phyloP scores from a whole-genome alignment of 2,888 invertebrate species.

The Oligia strigilis region DNA sequence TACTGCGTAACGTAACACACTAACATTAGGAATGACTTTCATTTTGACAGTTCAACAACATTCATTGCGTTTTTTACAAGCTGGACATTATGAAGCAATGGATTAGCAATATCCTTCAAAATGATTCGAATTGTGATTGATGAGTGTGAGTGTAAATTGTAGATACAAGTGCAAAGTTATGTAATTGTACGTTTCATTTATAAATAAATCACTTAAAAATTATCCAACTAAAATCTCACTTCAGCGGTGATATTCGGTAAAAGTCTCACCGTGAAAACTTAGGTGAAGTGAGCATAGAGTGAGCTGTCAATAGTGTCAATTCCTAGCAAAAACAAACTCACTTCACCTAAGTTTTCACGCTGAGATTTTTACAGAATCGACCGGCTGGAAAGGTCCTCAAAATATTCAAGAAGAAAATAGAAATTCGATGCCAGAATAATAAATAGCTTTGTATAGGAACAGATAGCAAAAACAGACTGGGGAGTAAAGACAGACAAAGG shows the following conservation, averaged over 20 bases:
- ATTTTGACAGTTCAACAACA: too few relatives aligned
- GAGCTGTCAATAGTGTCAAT: too few relatives aligned
- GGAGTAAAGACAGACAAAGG: conserved; percentile 62
- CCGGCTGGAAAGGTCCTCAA: conserved; percentile 13
- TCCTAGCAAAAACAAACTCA: neutral
- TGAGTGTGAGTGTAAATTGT: neutral
- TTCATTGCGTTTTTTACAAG: too few relatives aligned
- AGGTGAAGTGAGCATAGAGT: too few relatives aligned
- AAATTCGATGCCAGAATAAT: conserved; percentile 47
- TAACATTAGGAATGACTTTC: too few relatives aligned
- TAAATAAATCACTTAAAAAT: neutral
- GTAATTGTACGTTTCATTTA: neutral
- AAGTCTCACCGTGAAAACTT: too few relatives aligned
- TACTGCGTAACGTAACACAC: too few relatives aligned
- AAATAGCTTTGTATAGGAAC: conserved; percentile 28
- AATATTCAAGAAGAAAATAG: conserved; percentile 37
- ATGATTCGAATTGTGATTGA: too few relatives aligned
- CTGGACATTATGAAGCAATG: too few relatives aligned
- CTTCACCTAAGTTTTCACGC: neutral
- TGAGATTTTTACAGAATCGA: too few relatives aligned
- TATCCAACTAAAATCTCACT: neutral
- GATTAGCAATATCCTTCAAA: too few relatives aligned
- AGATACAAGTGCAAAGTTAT: neutral
- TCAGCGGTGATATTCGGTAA: too few relatives aligned
- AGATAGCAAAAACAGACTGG: conserved; percentile 30